A percentile compares a stretch with the other conserved stretches of the same genome.
These are phyloP conservation scores for Coendou prehensilis DNA, from an alignment of 2,797 vertebrate genomes.

Conservation along the genomic window DNA sequence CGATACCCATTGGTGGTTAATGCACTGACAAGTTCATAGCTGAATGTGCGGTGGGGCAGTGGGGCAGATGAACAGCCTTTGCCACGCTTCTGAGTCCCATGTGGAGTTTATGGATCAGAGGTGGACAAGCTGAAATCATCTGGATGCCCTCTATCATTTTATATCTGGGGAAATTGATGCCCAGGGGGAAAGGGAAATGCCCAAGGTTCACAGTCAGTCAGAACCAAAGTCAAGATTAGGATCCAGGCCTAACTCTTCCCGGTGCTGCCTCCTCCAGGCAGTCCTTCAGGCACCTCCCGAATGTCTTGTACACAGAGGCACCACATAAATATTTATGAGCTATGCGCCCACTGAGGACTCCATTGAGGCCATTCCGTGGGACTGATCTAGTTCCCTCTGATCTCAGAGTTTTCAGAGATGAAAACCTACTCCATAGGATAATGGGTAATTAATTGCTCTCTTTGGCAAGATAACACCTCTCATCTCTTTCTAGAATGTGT, in stretches of 20 bases:
- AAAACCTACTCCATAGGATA: constrained; percentile 59
- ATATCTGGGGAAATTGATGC: not conserved
- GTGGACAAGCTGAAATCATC: not conserved
- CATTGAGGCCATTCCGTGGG: not conserved
- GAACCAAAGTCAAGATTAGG: not conserved
- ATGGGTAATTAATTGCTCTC: constrained; percentile 68
- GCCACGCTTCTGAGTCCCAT: fast-evolving
- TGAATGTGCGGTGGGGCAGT: not conserved
- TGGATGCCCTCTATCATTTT: not conserved
- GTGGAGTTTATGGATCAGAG: not conserved
- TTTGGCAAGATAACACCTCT: constrained; percentile 59
- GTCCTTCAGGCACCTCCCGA: not conserved
- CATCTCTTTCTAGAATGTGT: constrained; percentile 36
- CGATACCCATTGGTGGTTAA: not conserved
- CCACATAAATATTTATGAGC: not conserved
- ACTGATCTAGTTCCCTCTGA: not conserved
- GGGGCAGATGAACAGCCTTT: not conserved
- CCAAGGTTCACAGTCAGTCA: not conserved
- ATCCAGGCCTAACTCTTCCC: not conserved
- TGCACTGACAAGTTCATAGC: not conserved
- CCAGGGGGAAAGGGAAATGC: not conserved
- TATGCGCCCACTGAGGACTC: not conserved
- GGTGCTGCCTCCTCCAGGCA: fast-evolving
- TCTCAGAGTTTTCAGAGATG: constrained; percentile 21
- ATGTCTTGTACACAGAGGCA: not conserved